Evolutionary conservation across 2,888 invertebrate species (phyloP), one percentile per base, ranked within the genome.

Genomic region (Entomobrya multifasciata): DNA sequence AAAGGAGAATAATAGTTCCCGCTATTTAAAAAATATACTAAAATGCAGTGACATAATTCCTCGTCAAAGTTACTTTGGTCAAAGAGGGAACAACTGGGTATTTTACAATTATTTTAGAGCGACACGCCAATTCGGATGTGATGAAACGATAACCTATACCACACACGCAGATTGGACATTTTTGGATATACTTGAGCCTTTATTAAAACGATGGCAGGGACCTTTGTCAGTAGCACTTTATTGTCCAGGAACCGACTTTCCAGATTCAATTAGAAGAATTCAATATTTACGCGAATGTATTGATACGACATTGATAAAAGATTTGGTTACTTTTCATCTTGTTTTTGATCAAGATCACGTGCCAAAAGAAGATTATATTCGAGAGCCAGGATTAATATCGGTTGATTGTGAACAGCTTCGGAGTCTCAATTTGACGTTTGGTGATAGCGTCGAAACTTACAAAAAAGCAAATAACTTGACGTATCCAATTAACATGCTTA

Each of bases 111-210:
- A 96, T 92, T 94, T 97, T 90, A 94, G 94, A 55, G 96, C 96
- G 85, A 95, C 95, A 11, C 47, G 77, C 25, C 67, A 65, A 22
- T 97, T 96, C 74, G 94, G 93, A 92, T 97, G 97, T 93, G 96
- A 96, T 93, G 96, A 97, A 93, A 95, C 95, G 90, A 94, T 98
- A 89, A 98, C 98, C 0, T 97, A 97, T 92, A 97, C 97, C 44
- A 98, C 98, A 15, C 98, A 98, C 92, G 97, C 96, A 4, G 97
- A 97, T 92, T 97, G 95, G 93, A 96, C 97, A 91, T 98, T 97
- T 93, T 94, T 98, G 92, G 96, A 97, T 93, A 98, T 98, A 93
- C 94, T 97, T 91, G 95, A 95, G 92, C 96, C 97, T 87, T 93
- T 98, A 91, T 93, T 97, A 92, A 95, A 96, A 92, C 94, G 96